Percentiles rank a stretch among this genome's conserved stretches.
These are phyloP conservation scores for Calliscelio sp. DNA, from an alignment of 2,888 invertebrate genomes.

Conservation along the genomic window DNA sequence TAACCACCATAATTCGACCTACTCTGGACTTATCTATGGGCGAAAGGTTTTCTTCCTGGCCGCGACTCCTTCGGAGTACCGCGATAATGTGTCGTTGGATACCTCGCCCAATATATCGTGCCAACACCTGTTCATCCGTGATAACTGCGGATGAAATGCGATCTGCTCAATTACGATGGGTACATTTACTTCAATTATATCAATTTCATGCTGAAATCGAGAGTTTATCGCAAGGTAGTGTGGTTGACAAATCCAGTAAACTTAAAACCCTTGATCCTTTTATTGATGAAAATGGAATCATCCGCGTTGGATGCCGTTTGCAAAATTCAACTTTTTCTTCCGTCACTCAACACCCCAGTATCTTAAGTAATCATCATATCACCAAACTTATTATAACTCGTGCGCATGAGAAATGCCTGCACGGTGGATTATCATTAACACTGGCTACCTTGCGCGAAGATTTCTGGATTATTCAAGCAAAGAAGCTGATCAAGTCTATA, in stretches of 20 bases:
- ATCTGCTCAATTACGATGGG: not conserved
- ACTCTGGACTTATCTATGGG: not conserved
- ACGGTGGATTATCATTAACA: not conserved
- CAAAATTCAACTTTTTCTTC: not conserved
- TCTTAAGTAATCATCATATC: not conserved
- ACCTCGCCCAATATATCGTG: too few species aligned
- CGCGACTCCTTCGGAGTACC: not conserved
- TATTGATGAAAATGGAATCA: not conserved
- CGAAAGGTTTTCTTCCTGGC: not conserved
- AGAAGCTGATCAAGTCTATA: not conserved
- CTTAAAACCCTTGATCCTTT: not conserved
- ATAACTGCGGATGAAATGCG: too few species aligned
- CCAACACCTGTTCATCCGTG: too few species aligned
- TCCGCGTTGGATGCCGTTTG: not conserved
- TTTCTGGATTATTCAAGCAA: conserved; percentile 2
- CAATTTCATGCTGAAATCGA: not conserved
- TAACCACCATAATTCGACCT: not conserved
- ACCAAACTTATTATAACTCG: not conserved
- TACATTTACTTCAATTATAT: not conserved
- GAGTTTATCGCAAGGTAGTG: not conserved
- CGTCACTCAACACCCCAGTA: not conserved
- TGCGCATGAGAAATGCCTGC: not conserved
- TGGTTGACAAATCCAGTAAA: not conserved
- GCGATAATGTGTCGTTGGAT: not conserved
- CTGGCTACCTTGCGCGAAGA: not conserved